Conservation (phyloP, 2,888 invertebrate genomes). For the Augiades crinisus region DNA sequence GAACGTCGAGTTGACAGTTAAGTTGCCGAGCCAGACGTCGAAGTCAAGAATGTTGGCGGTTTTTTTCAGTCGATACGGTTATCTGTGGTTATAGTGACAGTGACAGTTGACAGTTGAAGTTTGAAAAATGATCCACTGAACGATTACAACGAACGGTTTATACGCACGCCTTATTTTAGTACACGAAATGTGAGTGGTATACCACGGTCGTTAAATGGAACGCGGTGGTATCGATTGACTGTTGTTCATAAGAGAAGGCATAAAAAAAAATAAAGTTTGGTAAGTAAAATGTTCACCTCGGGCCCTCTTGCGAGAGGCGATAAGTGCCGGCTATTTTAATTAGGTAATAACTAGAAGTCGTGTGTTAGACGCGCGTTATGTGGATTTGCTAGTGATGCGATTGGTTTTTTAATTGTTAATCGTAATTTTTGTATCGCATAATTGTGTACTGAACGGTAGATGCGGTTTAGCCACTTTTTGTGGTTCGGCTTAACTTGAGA, state of each 20-base stretch:
- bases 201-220: not conserved
- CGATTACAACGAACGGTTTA: not conserved
- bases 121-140: not conserved
- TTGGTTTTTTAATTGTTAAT: slow-evolving; percentile 1
- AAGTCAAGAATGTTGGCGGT: not conserved
- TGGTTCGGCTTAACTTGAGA: slow-evolving; percentile 14
- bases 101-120: not conserved
- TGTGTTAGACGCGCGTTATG: slow-evolving; percentile 13
- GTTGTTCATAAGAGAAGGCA: too few species aligned
- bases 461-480: slow-evolving; percentile 17
- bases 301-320: not conserved
- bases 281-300: not conserved
- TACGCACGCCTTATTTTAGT: too few species aligned
- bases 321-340: not conserved
- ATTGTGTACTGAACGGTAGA: slow-evolving; percentile 9
- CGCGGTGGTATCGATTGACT: too few species aligned
- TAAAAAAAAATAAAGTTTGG: not conserved
- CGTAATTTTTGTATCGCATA: slow-evolving; percentile 20
- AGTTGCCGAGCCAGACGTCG: too few species aligned
- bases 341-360: slow-evolving; percentile 5
- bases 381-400: slow-evolving; percentile 14
- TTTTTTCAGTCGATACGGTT: not conserved
- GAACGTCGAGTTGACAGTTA: too few species aligned
- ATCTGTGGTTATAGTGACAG: not conserved
- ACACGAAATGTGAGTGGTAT: too few species aligned